Conservation (phyloP, 2,888 invertebrate genomes). For the Plusia festucae region DNA sequence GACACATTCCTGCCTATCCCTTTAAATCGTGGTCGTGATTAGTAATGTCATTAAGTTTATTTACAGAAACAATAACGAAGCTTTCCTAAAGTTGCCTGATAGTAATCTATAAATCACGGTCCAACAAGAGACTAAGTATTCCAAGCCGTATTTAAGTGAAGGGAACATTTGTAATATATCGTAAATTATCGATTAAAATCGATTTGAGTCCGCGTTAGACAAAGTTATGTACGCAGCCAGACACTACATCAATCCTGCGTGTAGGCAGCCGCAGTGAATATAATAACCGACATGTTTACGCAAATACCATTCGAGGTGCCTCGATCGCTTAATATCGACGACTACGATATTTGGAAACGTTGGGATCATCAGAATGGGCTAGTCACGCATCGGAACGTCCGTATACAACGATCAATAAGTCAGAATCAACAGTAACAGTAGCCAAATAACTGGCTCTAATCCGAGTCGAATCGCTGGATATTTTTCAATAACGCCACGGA, state of each 20-base stretch:
- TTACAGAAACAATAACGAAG: slow-evolving; percentile 49
- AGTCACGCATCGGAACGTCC: slow-evolving; percentile 37
- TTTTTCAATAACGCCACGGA: slow-evolving; percentile 81
- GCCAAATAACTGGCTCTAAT: slow-evolving; percentile 82
- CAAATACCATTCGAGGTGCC: slow-evolving; percentile 72
- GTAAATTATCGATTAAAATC: slow-evolving; percentile 74
- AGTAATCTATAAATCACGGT: slow-evolving; percentile 51
- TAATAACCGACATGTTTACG: slow-evolving; percentile 72
- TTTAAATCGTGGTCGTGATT: slow-evolving; percentile 24
- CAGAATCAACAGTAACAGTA: slow-evolving; percentile 83
- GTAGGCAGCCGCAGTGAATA: slow-evolving; percentile 46
- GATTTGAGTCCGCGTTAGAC: slow-evolving; percentile 65
- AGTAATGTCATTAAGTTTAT: slow-evolving; percentile 23
- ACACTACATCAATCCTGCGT: slow-evolving; percentile 50
- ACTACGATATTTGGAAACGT: slow-evolving; percentile 41
- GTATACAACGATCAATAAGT: slow-evolving; percentile 78
- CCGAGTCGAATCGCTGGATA: slow-evolving; percentile 83
- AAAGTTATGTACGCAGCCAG: slow-evolving; percentile 61
- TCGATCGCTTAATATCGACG: slow-evolving; percentile 68
- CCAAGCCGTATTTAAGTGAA: slow-evolving; percentile 60
- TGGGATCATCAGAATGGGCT: slow-evolving; percentile 31
- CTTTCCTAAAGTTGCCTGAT: slow-evolving; percentile 35
- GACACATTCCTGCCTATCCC: slow-evolving; percentile 5
- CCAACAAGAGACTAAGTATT: slow-evolving; percentile 45
- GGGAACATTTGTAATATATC: slow-evolving; percentile 68